Base-by-base conservation (phyloP, 1,140 invertebrate species). In the Lamellibrachia luymesi region DNA sequence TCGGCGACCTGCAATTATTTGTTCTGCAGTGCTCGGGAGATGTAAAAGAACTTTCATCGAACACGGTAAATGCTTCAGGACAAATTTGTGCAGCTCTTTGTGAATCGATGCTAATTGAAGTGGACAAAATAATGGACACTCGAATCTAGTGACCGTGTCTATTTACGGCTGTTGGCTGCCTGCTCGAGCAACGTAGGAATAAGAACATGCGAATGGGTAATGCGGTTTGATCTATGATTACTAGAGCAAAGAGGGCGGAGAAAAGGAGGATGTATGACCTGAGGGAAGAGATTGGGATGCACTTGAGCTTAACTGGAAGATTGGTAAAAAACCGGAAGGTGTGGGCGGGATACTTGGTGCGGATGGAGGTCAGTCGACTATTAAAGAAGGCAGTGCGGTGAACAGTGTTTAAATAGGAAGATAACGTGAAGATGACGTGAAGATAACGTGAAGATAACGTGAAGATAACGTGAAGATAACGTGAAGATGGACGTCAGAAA, bases 101-200 rank as follows among this genome's bases (percentile, higher is more conserved):
- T 80, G 64, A 80, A 80, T 10, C 64, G 64, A 80, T 80, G 64
- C 0, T 80, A 80, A 80, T 80, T 80, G 4, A 1, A 80, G 7
- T 80, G 64, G 64, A 80, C 64, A 80, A 80, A 80, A 80, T 80
- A 80, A 80, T 80, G 64, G 64, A 80, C 64, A 22, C 64, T 80
- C 64, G 13, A 80, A 80, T 80, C 64, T 80, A 80, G 64, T 17
- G 64, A 80, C 64, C 64, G 25, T 80, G 2, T 80, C 64, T 80
- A 80, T 80, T 80, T 80, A 80, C 25, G 17, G 64, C 17, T 2
- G 64, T 80, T 80, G 64, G 13, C 64, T 80, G 64, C 25, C 8
- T 80, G 13, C 25, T 80, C 64, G 64, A 80, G 64, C 64, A 80
- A 80, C 13, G 13, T 80, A 80, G 7, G 64, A 2, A 4, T 8